phyloP scores from a whole-genome alignment of 2,888 invertebrate species.

The Hofmannophila pseudospretella region DNA sequence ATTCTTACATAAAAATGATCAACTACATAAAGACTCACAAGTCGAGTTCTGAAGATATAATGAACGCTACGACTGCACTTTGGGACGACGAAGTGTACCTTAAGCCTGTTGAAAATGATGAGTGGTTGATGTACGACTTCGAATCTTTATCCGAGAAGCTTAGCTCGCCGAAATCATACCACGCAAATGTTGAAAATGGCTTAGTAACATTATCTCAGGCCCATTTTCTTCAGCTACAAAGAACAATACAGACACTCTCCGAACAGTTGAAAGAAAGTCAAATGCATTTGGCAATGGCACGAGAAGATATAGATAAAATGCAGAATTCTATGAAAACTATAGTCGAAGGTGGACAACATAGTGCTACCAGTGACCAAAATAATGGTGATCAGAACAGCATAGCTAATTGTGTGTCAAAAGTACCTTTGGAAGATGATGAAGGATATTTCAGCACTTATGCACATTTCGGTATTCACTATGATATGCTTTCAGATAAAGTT shows the following conservation, averaged over 20 bases:
- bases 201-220: slow-evolving; percentile 78
- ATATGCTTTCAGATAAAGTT: slow-evolving; percentile 94
- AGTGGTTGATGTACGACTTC: slow-evolving; percentile 90
- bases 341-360: slow-evolving; percentile 55
- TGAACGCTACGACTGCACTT: slow-evolving; percentile 64
- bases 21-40: slow-evolving; percentile 86
- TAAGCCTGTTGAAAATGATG: slow-evolving; percentile 86
- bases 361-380: slow-evolving; percentile 23
- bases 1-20: slow-evolving; percentile 88
- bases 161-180: slow-evolving; percentile 65
- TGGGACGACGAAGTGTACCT: slow-evolving; percentile 90
- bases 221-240: slow-evolving; percentile 79
- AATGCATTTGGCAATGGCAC: slow-evolving; percentile 76
- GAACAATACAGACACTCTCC: slow-evolving; percentile 75
- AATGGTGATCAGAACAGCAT: slow-evolving; percentile 27
- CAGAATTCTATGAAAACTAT: slow-evolving; percentile 76
- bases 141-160: slow-evolving; percentile 58
- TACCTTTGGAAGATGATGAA: slow-evolving; percentile 82
- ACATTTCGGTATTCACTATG: slow-evolving; percentile 94
- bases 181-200: slow-evolving; percentile 80
- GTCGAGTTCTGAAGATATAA: slow-evolving; percentile 75
- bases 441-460: slow-evolving; percentile 91
- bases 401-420: slow-evolving; percentile 59
- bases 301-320: slow-evolving; percentile 79
- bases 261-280: slow-evolving; percentile 80